Evolutionary conservation across 2,113 vertebrate genomes (phyloP).

Genomic region (Pelvicachromis taeniatus): DNA sequence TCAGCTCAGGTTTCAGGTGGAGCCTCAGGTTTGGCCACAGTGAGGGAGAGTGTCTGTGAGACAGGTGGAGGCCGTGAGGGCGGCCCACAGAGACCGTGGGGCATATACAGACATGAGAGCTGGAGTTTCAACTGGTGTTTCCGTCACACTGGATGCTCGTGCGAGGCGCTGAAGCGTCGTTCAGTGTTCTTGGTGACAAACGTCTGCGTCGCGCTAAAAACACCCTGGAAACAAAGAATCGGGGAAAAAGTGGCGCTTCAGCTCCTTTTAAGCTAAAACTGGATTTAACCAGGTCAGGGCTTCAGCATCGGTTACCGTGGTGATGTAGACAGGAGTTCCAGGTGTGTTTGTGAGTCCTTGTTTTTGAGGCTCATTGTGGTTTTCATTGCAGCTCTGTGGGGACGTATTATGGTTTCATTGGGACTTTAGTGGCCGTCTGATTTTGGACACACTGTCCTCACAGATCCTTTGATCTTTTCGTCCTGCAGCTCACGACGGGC

Average conservation of each 20-base stretch:
- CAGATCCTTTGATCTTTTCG: neutral
- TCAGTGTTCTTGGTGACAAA: neutral
- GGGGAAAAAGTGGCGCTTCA: neutral
- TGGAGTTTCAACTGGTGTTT: too few relatives aligned
- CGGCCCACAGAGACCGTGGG: too few relatives aligned
- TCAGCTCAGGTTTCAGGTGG: too few relatives aligned
- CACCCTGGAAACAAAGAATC: neutral
- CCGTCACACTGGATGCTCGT: neutral
- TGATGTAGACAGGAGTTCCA: neutral
- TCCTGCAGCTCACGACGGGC: constrained; percentile 79
- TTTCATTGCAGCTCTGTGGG: neutral
- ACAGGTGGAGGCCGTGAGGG: too few relatives aligned
- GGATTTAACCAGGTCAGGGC: neutral
- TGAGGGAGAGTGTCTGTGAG: too few relatives aligned
- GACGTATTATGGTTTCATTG: neutral
- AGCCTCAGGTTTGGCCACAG: too few relatives aligned
- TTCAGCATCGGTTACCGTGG: too few relatives aligned
- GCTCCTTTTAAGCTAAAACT: neutral
- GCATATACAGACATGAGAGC: too few relatives aligned
- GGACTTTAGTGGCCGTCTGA: neutral
- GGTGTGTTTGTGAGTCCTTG: neutral
- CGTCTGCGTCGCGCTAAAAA: neutral
- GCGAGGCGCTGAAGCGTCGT: neutral
- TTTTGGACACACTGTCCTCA: neutral
- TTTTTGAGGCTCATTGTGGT: neutral